A percentile compares a stretch with the other conserved stretches of the same genome.
phyloP scores from a whole-genome alignment of 2,888 invertebrate genomes.

The Lasiommata megera region DNA sequence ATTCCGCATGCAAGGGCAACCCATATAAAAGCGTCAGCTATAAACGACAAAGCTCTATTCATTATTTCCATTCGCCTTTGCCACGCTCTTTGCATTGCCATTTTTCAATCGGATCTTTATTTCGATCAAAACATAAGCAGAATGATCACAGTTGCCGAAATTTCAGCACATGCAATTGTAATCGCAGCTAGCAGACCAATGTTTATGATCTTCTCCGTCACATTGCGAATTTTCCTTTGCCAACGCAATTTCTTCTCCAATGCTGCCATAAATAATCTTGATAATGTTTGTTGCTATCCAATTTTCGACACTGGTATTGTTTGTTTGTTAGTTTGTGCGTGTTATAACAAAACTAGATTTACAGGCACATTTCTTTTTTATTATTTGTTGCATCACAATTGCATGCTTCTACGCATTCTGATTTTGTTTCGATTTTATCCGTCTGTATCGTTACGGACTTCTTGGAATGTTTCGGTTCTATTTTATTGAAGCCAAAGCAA shows the following conservation, averaged over 20 bases:
- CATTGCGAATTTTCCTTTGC: slow-evolving; percentile 42
- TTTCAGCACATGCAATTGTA: slow-evolving; percentile 58
- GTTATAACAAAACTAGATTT: no score
- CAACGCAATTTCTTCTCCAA: slow-evolving; percentile 47
- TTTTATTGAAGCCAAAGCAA: slow-evolving; percentile 43
- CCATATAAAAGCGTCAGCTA: slow-evolving; percentile 43
- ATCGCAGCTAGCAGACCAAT: slow-evolving; percentile 54
- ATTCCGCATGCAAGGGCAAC: slow-evolving; percentile 47
- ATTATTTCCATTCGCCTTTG: slow-evolving; percentile 41
- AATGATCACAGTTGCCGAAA: slow-evolving; percentile 52
- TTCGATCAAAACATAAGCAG: slow-evolving; percentile 45
- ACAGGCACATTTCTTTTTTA: background rate
- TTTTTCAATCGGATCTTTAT: slow-evolving; percentile 24
- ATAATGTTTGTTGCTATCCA: no score
- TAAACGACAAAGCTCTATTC: slow-evolving; percentile 30
- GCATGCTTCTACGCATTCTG: slow-evolving; percentile 51
- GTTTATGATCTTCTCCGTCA: slow-evolving; percentile 52
- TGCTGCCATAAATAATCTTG: slow-evolving; percentile 40
- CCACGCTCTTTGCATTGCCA: slow-evolving; percentile 51
- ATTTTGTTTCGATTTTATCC: slow-evolving; percentile 37
- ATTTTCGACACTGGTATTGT: no score
- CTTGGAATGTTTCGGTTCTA: slow-evolving; percentile 18
- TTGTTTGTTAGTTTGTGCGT: no score
- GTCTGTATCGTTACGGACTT: slow-evolving; percentile 37
- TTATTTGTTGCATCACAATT: slow-evolving; percentile 35